phyloP scores from a whole-genome alignment of 2,888 invertebrate genomes.

The Copidosoma aretas region DNA sequence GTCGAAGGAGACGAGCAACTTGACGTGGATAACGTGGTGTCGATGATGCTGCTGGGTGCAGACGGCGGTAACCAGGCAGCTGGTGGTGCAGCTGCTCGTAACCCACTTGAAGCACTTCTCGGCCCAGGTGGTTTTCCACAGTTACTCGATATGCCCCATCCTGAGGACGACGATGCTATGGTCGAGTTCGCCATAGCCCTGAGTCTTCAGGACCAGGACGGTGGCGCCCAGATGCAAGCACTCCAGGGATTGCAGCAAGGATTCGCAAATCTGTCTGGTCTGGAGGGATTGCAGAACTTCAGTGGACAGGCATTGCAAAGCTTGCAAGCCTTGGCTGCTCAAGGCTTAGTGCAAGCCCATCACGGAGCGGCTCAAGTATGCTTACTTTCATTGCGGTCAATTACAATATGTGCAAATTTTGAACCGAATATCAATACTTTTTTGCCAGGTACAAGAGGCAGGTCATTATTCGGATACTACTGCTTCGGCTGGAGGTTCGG shows the following conservation, averaged over 20 bases:
- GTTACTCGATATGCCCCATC: constrained; percentile 87
- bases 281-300: constrained; percentile 64
- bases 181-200: constrained; percentile 95
- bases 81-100: constrained; percentile 46
- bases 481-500: constrained; percentile 87
- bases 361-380: constrained; percentile 47
- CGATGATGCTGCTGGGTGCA: constrained; percentile 68
- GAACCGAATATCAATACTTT: constrained; percentile 3
- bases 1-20: constrained; percentile 66
- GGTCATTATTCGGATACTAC: constrained; percentile 81
- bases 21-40: constrained; percentile 70
- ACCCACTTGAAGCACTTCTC: constrained; percentile 63
- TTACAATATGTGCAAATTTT: background rate
- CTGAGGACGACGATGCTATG: constrained; percentile 96
- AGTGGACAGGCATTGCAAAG: constrained; percentile 63
- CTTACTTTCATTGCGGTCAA: background rate
- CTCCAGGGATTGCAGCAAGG: constrained; percentile 63
- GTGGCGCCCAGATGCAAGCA: constrained; percentile 63
- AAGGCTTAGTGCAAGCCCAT: constrained; percentile 55
- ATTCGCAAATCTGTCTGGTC: constrained; percentile 56
- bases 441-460: constrained; percentile 34
- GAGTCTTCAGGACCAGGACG: constrained; percentile 85
- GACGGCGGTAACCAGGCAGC: constrained; percentile 61
- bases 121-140: constrained; percentile 75
- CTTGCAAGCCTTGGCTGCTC: constrained; percentile 62